These are phyloP conservation scores for Poecilia latipinna DNA, from an alignment of 2,113 vertebrate genomes.

Conservation along the genomic window DNA sequence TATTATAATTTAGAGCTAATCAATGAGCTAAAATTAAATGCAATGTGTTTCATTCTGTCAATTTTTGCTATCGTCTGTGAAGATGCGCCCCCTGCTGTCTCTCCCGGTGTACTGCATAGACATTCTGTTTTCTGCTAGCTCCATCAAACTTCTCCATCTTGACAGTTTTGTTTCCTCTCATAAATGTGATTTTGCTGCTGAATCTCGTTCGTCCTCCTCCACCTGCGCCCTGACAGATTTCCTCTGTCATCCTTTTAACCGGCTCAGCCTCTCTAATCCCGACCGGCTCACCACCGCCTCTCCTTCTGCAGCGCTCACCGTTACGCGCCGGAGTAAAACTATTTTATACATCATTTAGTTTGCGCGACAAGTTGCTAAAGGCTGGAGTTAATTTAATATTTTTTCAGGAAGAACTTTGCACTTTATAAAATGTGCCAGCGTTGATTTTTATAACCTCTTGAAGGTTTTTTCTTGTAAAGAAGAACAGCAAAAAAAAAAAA, in stretches of 20 bases:
- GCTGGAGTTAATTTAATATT: conserved; percentile 45
- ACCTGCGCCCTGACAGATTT: conserved; percentile 57
- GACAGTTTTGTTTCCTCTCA: neutral
- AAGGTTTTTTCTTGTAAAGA: conserved; percentile 2
- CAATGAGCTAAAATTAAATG: neutral
- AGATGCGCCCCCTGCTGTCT: conserved; percentile 27
- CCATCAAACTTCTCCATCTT: neutral
- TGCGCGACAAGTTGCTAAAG: conserved; percentile 1
- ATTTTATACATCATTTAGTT: neutral
- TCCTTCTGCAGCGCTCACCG: conserved; percentile 29
- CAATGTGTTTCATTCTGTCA: neutral
- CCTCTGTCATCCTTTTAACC: conserved; percentile 76
- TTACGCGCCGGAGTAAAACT: conserved; percentile 16
- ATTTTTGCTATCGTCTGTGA: neutral
- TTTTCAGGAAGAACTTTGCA: neutral
- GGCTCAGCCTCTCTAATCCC: conserved; percentile 77
- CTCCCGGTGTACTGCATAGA: neutral
- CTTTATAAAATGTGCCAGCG: conserved; percentile 33
- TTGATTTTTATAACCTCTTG: neutral
- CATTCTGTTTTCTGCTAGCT: conserved; percentile 11
- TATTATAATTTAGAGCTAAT: neutral
- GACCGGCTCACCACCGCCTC: conserved; percentile 51
- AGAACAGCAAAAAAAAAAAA: neutral
- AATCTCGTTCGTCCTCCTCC: conserved; percentile 22
- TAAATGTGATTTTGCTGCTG: neutral